phyloP scores from a whole-genome alignment of 2,888 invertebrate genomes.

The Erpobdella octoculata region DNA sequence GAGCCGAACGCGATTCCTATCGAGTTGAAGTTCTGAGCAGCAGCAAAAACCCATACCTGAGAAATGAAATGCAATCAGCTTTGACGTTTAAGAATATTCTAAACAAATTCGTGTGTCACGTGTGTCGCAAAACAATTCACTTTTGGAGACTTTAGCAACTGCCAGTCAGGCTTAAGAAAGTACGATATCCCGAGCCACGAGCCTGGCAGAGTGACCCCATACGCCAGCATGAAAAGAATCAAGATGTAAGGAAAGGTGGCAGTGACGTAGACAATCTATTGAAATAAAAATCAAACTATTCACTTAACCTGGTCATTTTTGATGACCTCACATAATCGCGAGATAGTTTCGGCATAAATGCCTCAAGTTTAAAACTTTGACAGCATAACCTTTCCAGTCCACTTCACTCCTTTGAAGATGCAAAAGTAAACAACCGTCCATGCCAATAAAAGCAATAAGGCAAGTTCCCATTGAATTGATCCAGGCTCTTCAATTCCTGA shows the following conservation, averaged over 20 bases:
- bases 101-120: background rate
- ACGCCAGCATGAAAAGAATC: constrained; percentile 70
- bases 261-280: constrained; percentile 84
- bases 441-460: constrained; percentile 47
- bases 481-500: constrained; percentile 46
- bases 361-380: no score
- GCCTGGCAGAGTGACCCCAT: constrained; percentile 77
- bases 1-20: constrained; percentile 87
- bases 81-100: background rate
- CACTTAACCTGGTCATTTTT: background rate
- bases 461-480: constrained; percentile 44
- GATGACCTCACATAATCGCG: no score
- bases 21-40: constrained; percentile 87
- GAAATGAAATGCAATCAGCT: background rate
- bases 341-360: no score
- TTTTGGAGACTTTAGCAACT: constrained; percentile 68
- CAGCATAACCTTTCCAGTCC: constrained; percentile 53
- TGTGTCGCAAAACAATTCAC: constrained; percentile 51
- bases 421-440: constrained; percentile 52
- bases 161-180: constrained; percentile 77
- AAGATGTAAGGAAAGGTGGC: constrained; percentile 85
- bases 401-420: constrained; percentile 53
- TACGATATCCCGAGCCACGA: constrained; percentile 76
- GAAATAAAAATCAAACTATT: background rate
- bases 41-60: constrained; percentile 86